Conservation (phyloP, 2,797 vertebrate genomes). For the Meriones psammophilus region DNA sequence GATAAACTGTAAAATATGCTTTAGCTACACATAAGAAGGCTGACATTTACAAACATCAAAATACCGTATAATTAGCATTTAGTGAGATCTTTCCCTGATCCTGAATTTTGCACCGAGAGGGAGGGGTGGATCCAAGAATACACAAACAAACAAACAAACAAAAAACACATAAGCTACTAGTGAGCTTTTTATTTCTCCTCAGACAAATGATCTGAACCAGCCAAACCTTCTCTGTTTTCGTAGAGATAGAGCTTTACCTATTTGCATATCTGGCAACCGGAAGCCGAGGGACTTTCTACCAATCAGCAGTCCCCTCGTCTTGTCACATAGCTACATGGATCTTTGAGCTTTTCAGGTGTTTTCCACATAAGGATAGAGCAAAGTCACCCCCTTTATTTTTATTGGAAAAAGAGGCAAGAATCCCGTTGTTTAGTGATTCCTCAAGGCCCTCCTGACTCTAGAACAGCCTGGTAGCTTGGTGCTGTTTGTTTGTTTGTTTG, state of each 20-base stretch:
- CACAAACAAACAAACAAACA: not conserved
- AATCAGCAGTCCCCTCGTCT: constrained; percentile 69
- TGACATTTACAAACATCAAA: constrained; percentile 85
- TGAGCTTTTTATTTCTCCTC: constrained; percentile 81
- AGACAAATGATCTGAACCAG: constrained; percentile 84
- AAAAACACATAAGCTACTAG: constrained; percentile 83
- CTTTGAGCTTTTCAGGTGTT: constrained; percentile 74
- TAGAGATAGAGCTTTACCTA: constrained; percentile 83
- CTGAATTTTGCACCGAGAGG: constrained; percentile 81
- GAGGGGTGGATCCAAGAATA: not conserved
- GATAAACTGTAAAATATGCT: constrained; percentile 86
- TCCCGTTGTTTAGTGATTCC: constrained; percentile 63
- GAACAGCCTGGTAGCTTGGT: constrained; percentile 74
- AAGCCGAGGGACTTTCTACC: constrained; percentile 80
- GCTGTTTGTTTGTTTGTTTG: constrained; percentile 49
- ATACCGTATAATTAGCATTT: constrained; percentile 85
- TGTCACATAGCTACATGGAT: constrained; percentile 83
- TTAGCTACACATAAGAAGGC: constrained; percentile 86
- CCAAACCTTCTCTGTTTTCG: constrained; percentile 76
- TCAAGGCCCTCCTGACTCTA: constrained; percentile 76
- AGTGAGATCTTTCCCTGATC: constrained; percentile 87
- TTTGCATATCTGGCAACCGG: constrained; percentile 81
- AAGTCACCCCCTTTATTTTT: constrained; percentile 8
- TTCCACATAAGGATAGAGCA: constrained; percentile 83
- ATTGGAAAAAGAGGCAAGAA: constrained; percentile 53